Evolutionary conservation across 2,113 vertebrate genomes (phyloP).

Genomic region (Typhlomys cinereus): DNA sequence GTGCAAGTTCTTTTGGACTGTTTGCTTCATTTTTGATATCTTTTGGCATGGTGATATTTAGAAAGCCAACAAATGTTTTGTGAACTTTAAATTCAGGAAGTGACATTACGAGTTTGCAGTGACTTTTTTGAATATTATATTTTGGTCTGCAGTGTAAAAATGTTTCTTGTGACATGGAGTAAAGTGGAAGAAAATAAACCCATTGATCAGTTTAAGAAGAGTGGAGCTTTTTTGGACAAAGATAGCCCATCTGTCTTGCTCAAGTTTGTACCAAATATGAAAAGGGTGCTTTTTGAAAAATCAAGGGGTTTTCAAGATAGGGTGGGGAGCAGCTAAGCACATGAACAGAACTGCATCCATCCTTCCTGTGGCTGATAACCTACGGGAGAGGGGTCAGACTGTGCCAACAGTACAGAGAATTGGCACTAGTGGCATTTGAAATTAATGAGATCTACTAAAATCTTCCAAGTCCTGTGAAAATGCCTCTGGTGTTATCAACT

Average conservation of each 20-base stretch:
- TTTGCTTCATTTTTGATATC: slow-evolving; percentile 31
- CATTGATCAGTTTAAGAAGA: slow-evolving; percentile 33
- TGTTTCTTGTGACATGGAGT: background rate
- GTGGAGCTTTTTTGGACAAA: slow-evolving; percentile 40
- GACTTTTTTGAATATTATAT: slow-evolving; percentile 44
- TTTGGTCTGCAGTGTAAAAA: slow-evolving; percentile 42
- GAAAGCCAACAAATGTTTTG: slow-evolving; percentile 29
- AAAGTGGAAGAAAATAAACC: background rate
- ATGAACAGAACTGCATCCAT: slow-evolving; percentile 67
- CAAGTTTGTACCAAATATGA: slow-evolving; percentile 27
- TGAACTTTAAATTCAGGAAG: slow-evolving; percentile 45
- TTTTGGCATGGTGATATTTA: slow-evolving; percentile 11
- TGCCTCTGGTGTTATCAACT: slow-evolving; percentile 21
- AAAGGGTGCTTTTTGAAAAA: slow-evolving; percentile 64
- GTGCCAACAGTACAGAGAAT: background rate
- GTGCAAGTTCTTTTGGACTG: slow-evolving; percentile 60
- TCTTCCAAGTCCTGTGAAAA: background rate
- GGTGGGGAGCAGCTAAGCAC: slow-evolving; percentile 58
- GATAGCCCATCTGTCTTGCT: background rate
- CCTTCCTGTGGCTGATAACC: slow-evolving; percentile 78
- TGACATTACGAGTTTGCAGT: slow-evolving; percentile 22
- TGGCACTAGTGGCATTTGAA: slow-evolving; percentile 40
- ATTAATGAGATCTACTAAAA: slow-evolving; percentile 37
- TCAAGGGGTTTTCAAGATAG: slow-evolving; percentile 64
- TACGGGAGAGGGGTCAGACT: background rate